Percentiles rank a stretch among this genome's conserved stretches.
phyloP scores from a whole-genome alignment of 2,797 vertebrate species.

The Xiphorhynchus erythropygius region DNA sequence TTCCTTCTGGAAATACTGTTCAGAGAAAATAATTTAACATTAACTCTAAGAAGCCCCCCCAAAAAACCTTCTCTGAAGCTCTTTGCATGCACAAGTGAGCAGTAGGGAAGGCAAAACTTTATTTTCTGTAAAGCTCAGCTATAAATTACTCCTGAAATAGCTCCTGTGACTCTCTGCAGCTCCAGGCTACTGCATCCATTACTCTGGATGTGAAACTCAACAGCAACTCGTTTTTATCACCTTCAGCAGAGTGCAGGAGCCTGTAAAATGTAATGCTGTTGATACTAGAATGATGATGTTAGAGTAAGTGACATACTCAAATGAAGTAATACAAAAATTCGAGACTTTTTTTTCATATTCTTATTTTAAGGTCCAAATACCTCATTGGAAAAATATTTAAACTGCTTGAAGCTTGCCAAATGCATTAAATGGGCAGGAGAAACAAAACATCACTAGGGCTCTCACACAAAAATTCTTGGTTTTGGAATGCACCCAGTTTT shows the following conservation, averaged over 20 bases:
- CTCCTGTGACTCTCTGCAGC: not conserved
- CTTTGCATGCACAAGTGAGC: not conserved
- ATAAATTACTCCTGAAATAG: conserved; percentile 13
- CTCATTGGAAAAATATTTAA: conserved; percentile 60
- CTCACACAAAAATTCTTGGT: not conserved
- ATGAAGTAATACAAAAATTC: conserved; percentile 1
- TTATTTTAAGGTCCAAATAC: conserved; percentile 37
- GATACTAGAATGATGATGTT: not conserved
- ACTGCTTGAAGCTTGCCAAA: conserved; percentile 38
- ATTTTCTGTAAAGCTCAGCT: not conserved
- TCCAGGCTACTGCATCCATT: not conserved
- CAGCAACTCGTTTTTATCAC: not conserved
- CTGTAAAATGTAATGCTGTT: not conserved
- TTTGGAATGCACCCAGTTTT: conserved; percentile 17
- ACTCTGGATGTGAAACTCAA: not conserved
- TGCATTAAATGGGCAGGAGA: conserved; percentile 38
- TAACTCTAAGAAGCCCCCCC: not conserved
- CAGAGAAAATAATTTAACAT: not conserved
- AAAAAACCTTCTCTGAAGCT: not conserved
- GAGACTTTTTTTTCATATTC: not conserved
- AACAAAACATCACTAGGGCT: conserved; percentile 14
- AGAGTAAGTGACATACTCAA: conserved; percentile 1
- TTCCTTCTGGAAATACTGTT: not conserved
- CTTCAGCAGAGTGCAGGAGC: not conserved
- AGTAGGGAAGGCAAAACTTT: not conserved